Percentiles rank a stretch among this genome's conserved stretches.
These are phyloP conservation scores for Chloroceryle aenea DNA, from an alignment of 2,113 vertebrate species.

Conservation along the genomic window DNA sequence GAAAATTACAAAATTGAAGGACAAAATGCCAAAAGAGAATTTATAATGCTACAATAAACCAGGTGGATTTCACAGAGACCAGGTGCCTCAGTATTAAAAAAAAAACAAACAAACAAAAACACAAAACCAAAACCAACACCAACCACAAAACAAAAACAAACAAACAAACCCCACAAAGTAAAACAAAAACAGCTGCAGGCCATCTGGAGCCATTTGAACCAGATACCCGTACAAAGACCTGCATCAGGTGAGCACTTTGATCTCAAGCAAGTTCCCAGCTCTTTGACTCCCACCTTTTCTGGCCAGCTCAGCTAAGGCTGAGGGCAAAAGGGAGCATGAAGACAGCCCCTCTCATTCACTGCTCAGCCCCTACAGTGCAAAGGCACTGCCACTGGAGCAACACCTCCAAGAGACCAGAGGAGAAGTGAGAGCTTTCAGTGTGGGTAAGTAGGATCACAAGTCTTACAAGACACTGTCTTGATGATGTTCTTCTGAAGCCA, in stretches of 20 bases:
- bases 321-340: not conserved
- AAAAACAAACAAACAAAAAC: not conserved
- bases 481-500: too few species aligned
- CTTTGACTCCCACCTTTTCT: not conserved
- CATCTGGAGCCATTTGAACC: not conserved
- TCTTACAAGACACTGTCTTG: not conserved
- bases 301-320: not conserved
- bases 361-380: not conserved
- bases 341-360: rapidly evolving
- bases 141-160: not conserved
- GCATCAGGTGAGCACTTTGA: not conserved
- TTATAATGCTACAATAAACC: not conserved
- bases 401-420: not conserved
- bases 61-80: not conserved
- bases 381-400: not conserved
- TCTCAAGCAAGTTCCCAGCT: not conserved
- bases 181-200: not conserved
- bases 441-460: not conserved
- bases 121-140: too few species aligned
- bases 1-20: constrained; percentile 3
- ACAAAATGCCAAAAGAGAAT: not conserved
- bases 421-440: not conserved
- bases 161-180: too few species aligned
- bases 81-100: not conserved
- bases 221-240: not conserved